phyloP scores from a whole-genome alignment of 2,888 invertebrate species.

The Harpalus rufipes region DNA sequence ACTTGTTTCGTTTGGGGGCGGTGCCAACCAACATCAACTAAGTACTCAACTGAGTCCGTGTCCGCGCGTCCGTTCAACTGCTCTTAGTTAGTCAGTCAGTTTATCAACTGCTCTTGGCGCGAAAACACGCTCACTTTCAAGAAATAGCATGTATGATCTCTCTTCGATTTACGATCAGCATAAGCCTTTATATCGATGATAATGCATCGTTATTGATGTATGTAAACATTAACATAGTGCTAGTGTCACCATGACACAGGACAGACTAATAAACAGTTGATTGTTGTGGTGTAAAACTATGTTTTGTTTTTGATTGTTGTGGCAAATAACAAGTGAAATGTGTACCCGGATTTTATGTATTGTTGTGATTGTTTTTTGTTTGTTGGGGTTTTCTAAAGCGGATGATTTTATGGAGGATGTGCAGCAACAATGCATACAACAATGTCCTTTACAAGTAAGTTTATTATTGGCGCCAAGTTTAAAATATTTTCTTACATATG shows the following conservation, averaged over 20 bases:
- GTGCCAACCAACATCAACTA: conserved; percentile 46
- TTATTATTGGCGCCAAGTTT: conserved; percentile 11
- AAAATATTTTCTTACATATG: conserved; percentile 17
- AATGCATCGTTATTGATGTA: conserved; percentile 14
- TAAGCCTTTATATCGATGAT: not conserved
- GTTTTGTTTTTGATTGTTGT: conserved; percentile 52
- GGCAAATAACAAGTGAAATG: conserved; percentile 31
- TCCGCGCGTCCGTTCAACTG: conserved; percentile 50
- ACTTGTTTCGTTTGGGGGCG: conserved; percentile 57
- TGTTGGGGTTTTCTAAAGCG: conserved; percentile 16
- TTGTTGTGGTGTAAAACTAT: conserved; percentile 44
- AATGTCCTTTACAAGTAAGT: conserved; percentile 74
- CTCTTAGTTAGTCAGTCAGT: conserved; percentile 29
- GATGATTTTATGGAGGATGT: conserved; percentile 70
- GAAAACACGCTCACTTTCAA: conserved; percentile 44
- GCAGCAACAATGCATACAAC: conserved; percentile 73
- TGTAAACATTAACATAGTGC: not conserved
- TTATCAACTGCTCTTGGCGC: conserved; percentile 42
- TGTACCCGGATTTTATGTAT: conserved; percentile 46
- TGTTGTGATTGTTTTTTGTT: conserved; percentile 53
- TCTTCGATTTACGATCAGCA: not conserved
- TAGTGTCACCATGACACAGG: conserved; percentile 24
- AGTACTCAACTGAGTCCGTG: conserved; percentile 23
- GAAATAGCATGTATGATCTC: conserved; percentile 51
- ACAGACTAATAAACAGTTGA: conserved; percentile 35